These are phyloP conservation scores for Mugil cephalus DNA, from an alignment of 2,113 vertebrate genomes.

Conservation along the genomic window DNA sequence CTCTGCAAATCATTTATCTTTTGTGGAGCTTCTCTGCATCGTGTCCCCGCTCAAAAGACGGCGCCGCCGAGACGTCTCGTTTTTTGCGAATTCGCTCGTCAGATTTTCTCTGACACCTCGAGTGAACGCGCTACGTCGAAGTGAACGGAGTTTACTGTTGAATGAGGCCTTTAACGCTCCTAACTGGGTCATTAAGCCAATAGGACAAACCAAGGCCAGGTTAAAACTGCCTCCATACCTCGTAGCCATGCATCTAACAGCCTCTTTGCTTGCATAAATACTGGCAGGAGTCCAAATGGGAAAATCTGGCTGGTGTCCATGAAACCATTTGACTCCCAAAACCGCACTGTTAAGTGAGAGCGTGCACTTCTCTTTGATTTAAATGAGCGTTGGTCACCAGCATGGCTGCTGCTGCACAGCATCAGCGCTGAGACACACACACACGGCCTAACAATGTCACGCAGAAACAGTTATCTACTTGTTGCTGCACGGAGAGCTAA, in stretches of 20 bases:
- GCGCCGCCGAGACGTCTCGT: too few species aligned
- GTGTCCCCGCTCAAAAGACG: too few species aligned
- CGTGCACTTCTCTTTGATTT: conserved; percentile 66
- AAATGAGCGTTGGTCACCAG: conserved; percentile 50
- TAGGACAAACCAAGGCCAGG: conserved; percentile 15
- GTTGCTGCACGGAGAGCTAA: conserved; percentile 39
- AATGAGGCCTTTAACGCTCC: not conserved
- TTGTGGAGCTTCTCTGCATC: too few species aligned
- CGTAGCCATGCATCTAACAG: conserved; percentile 55
- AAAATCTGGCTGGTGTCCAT: conserved; percentile 74
- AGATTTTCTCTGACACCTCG: too few species aligned
- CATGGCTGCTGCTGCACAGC: conserved; percentile 13
- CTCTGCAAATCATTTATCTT: too few species aligned
- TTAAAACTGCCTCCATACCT: conserved; percentile 45
- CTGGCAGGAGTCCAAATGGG: conserved; percentile 67
- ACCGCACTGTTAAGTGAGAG: conserved; percentile 72
- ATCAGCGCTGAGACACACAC: conserved; percentile 28
- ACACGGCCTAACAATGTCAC: conserved; percentile 22
- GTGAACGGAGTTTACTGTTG: not conserved
- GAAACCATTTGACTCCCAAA: conserved; percentile 73
- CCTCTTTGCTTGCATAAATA: conserved; percentile 68
- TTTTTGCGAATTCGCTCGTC: too few species aligned
- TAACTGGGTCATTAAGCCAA: not conserved
- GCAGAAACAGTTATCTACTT: conserved; percentile 50
- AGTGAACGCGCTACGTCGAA: too few species aligned